Evolutionary conservation across 2,797 vertebrate genomes (phyloP).

Genomic region (Enteromius treurensis): DNA sequence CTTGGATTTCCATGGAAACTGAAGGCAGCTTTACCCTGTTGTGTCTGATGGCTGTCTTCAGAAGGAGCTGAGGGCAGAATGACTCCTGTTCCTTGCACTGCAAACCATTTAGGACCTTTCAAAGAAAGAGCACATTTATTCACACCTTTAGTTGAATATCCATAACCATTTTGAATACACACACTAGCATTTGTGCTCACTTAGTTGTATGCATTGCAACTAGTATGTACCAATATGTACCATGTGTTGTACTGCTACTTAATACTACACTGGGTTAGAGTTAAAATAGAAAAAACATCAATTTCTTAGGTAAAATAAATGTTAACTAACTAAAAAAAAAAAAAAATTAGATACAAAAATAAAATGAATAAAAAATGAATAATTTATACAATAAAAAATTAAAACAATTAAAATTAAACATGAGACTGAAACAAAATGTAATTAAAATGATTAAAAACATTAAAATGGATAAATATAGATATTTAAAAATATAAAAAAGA

Average conservation of each 20-base stretch:
- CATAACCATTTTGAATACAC: background rate
- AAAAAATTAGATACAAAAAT: background rate
- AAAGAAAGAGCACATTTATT: background rate
- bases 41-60: slow-evolving; percentile 30
- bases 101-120: slow-evolving; percentile 1
- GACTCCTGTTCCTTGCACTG: slow-evolving; percentile 29
- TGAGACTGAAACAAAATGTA: too few relatives aligned
- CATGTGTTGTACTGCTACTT: background rate
- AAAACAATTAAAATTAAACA: too few relatives aligned
- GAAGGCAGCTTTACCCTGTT: slow-evolving; percentile 32
- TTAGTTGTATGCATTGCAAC: background rate
- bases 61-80: slow-evolving; percentile 43
- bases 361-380: background rate
- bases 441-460: too few relatives aligned
- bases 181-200: background rate
- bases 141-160: background rate
- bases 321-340: background rate
- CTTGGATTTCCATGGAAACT: slow-evolving; percentile 59
- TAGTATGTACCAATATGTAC: background rate
- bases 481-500: too few relatives aligned
- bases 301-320: background rate
- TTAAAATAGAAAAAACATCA: background rate
- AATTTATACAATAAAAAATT: background rate
- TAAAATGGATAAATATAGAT: too few relatives aligned
- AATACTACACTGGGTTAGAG: background rate